phyloP scores from a whole-genome alignment of 2,113 vertebrate genomes.

The Anser brachyrhynchus region DNA sequence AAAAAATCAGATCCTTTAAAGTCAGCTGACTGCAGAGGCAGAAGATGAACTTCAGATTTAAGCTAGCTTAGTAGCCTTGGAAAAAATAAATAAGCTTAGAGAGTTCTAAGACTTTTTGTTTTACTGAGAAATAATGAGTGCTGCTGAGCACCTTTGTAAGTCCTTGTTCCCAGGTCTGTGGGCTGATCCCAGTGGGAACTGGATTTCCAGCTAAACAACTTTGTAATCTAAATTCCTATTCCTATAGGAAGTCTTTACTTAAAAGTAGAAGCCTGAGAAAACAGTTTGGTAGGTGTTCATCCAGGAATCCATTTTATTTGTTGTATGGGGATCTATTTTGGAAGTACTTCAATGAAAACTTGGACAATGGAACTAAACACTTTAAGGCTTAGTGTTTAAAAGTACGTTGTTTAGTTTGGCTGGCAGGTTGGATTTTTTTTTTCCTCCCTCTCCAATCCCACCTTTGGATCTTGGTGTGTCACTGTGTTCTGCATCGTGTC shows the following conservation, averaged over 20 bases:
- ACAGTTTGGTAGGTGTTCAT: not conserved
- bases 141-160: not conserved
- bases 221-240: not conserved
- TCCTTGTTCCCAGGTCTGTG: not conserved
- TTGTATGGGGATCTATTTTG: not conserved
- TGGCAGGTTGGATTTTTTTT: not conserved
- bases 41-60: not conserved
- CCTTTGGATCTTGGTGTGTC: not conserved
- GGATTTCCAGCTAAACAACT: constrained; percentile 30
- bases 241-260: not conserved
- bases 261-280: not conserved
- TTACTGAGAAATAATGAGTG: not conserved
- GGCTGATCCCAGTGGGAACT: not conserved
- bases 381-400: not conserved
- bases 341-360: not conserved
- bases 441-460: not conserved
- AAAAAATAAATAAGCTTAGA: not conserved
- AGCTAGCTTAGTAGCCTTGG: not conserved
- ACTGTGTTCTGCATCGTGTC: not conserved
- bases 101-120: not conserved
- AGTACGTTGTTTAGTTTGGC: not conserved
- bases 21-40: not conserved
- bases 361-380: not conserved
- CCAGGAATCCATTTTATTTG: not conserved
- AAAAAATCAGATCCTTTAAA: not conserved